These are phyloP conservation scores for Zaprionus ornatus DNA, from an alignment of 1,140 invertebrate genomes.

Conservation along the genomic window DNA sequence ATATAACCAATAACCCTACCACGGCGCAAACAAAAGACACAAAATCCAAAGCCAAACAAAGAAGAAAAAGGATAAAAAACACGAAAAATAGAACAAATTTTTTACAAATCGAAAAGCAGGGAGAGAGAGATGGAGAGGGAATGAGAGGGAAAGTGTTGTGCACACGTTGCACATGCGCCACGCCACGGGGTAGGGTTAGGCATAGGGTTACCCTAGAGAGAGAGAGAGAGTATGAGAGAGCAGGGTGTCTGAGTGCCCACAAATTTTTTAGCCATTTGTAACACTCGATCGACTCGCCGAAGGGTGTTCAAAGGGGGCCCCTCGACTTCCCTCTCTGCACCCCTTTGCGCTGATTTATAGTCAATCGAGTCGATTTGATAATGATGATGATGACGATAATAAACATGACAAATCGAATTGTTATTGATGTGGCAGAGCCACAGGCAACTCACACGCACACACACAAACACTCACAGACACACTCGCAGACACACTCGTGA, in stretches of 20 bases:
- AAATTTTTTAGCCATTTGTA: slow-evolving; percentile 78
- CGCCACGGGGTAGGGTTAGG: slow-evolving; percentile 27
- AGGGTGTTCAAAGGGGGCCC: not conserved
- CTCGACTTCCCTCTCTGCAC: not conserved
- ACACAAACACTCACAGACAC: too few relatives aligned
- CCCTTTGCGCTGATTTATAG: slow-evolving; percentile 58
- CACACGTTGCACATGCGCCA: slow-evolving; percentile 42
- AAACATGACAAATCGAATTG: slow-evolving; percentile 54
- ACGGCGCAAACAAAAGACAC: not conserved
- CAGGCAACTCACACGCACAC: not conserved
- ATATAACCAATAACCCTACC: slow-evolving; percentile 34
- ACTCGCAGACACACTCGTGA: not conserved
- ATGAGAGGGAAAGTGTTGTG: slow-evolving; percentile 45
- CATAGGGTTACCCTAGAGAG: slow-evolving; percentile 2
- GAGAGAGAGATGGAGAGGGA: slow-evolving; percentile 29
- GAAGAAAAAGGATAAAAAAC: slow-evolving; percentile 8
- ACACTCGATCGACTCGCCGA: slow-evolving; percentile 64
- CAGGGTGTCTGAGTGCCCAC: slow-evolving; percentile 56
- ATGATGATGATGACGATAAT: slow-evolving; percentile 40
- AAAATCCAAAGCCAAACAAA: slow-evolving; percentile 40
- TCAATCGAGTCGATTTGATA: slow-evolving; percentile 56
- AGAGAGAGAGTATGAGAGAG: not conserved
- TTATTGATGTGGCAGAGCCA: slow-evolving; percentile 28
- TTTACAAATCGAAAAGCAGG: slow-evolving; percentile 58
- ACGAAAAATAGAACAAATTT: slow-evolving; percentile 49